Conservation (phyloP, 2,888 invertebrate genomes). For the Dioctria rufipes region DNA sequence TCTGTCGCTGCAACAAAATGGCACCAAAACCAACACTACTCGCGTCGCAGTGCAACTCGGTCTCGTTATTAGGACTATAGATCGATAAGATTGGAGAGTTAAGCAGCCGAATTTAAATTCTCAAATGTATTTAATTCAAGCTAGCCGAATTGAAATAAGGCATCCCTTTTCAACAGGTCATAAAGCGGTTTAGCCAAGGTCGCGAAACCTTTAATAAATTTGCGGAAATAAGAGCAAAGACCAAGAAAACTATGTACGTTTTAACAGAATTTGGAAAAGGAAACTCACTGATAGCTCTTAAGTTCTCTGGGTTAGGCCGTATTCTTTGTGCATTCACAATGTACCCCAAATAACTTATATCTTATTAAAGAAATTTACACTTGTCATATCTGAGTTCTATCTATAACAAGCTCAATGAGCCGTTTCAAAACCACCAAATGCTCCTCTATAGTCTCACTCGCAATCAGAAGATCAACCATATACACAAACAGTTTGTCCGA, state of each 20-base stretch:
- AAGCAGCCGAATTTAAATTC: too few relatives aligned
- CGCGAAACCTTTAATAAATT: neutral
- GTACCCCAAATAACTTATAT: conserved; percentile 53
- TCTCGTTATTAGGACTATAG: conserved; percentile 60
- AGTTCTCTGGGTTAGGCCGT: conserved; percentile 49
- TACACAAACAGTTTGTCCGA: too few relatives aligned
- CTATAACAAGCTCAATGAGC: conserved; percentile 51
- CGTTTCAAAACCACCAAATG: conserved; percentile 29
- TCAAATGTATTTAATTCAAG: conserved; percentile 56
- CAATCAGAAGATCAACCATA: conserved; percentile 59
- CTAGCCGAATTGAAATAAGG: conserved; percentile 8
- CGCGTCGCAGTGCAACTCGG: conserved; percentile 63
- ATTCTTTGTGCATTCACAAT: conserved; percentile 25
- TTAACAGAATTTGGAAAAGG: conserved; percentile 57
- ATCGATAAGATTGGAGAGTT: conserved; percentile 46
- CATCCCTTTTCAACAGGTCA: neutral
- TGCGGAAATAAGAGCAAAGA: conserved; percentile 5
- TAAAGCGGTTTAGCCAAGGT: neutral
- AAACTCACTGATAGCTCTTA: conserved; percentile 52
- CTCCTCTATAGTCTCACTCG: conserved; percentile 34
- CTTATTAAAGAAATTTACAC: neutral
- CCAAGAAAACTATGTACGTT: conserved; percentile 19
- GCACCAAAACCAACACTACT: conserved; percentile 61
- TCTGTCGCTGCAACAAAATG: conserved; percentile 60
- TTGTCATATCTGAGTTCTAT: conserved; percentile 53